Base-by-base conservation (phyloP, 2,888 invertebrate genomes). In the Drosophila lacicola region DNA sequence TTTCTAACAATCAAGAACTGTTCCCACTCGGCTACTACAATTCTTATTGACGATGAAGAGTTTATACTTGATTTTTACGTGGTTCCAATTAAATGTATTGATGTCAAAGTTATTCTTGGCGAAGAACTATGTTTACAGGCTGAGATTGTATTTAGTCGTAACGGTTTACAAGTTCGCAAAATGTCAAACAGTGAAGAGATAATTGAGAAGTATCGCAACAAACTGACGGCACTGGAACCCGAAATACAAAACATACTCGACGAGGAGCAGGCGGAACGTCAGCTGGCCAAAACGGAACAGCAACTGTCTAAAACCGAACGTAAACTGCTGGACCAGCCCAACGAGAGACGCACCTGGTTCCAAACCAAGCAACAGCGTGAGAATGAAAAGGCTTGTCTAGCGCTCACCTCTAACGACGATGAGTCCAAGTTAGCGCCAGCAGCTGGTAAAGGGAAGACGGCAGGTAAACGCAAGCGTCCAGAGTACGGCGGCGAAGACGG, bases 231-330 rank as follows among this genome's bases (percentile, higher is more conserved):
- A 17, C 17, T 17, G 17, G 17, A 17, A 17, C 17, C 17, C 17
- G 17, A 17, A 17, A 17, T 17, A 17, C 17, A 17, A 17, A 17
- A 17, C 2, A 17, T 17, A 17, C 17, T 1, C 21, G 21, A 21
- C 69, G 97, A 98, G 83, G 98, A 98, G 91, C 95, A 95, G 85
- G 95, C 95, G 4, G 98, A 98, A 84, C 95, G 96, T 57, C 95
- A 96, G 89, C 91, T 98, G 76, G 95, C 96, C 29, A 96, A 96
- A 90, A 95, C 96, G 80, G 98, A 98, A 91, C 96, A 97, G 80
- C 96, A 97, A 90, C 95, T 96, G 0, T 95, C 95, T 45, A 95
- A 96, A 88, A 94, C 94, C 0, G 94, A 96, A 83, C 95, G 95
- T 33, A 91, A 95, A 69, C 90, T 96, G 13, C 93, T 94, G 70